Evolutionary conservation across 2,888 invertebrate species (phyloP), one percentile per base, ranked within the genome.

Genomic region (Epicampocera succincta): DNA sequence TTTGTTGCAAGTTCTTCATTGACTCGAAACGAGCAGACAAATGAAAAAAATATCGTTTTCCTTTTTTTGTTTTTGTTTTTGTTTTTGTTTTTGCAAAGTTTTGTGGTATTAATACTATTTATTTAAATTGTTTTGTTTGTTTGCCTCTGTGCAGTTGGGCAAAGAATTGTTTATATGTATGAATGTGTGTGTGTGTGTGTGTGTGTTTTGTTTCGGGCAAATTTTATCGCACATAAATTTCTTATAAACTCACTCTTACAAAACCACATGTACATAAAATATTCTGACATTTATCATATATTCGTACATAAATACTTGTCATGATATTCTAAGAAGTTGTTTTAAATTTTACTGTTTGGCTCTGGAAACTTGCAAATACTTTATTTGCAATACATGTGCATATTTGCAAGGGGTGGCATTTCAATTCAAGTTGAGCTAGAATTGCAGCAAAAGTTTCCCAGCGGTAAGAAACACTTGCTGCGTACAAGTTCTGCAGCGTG

Each of bases 241-340:
- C 42, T 33, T 44, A 13, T 17, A 12, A 8, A 9, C 69, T 6
- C 40, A 54, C 29, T 38, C 25, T 48, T 56, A 56, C 40, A 5
- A 38, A 46, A 58, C 46, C 12, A 42, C 33, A 21, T 29, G 15
- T 29, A 17, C 38, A 54, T n/a, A 60, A 29, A 15, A 25, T 13
- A n/a, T 56, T 69, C 15, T 61, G 29, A 15, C 73, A 66, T 66
- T 66, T 58, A 42, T 66, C 42, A 50, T 73, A 54, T n/a, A n/a
- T n/a, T n/a, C n/a, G n/a, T 38, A 29, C 3, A 29, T 33, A 6
- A 5, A 33, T 33, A 66, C 44, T 66, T 66, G 50, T 50, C 42
- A 60, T 15, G 65, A 33, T 42, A 44, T 25, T 25, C 5, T 66
- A 58, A 78, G 46, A 56, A 19, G 15, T 44, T 46, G 8, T 69